Evolutionary conservation across 2,888 invertebrate genomes (phyloP).

Genomic region (Baccha elongata): DNA sequence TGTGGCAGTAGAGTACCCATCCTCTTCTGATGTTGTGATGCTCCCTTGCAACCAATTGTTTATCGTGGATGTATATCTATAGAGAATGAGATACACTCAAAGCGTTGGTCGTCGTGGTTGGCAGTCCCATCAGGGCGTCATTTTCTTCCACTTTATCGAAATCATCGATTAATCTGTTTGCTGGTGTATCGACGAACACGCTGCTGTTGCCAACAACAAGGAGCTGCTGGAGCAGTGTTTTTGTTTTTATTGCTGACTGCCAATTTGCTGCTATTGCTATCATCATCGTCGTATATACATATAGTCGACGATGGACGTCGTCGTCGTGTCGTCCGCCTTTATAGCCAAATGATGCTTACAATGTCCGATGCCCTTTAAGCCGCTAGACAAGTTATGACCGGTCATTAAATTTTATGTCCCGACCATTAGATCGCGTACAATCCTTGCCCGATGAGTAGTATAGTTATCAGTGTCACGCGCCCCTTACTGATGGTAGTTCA

Average conservation of each 20-base stretch:
- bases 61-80: conserved; percentile 3
- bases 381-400: conserved; percentile 72
- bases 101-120: conserved; percentile 13
- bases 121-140: conserved; percentile 34
- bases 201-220: conserved; percentile 61
- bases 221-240: conserved; percentile 35
- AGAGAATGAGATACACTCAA: conserved; percentile 40
- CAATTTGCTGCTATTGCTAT: conserved; percentile 65
- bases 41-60: conserved; percentile 10
- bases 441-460: conserved; percentile 50
- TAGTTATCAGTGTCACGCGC: conserved; percentile 57
- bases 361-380: conserved; percentile 67
- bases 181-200: conserved; percentile 43
- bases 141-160: conserved; percentile 70
- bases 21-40: not conserved
- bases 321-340: conserved; percentile 46
- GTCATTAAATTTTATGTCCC: conserved; percentile 70
- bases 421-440: conserved; percentile 70
- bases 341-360: conserved; percentile 35
- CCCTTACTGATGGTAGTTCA: not conserved
- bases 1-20: conserved; percentile 8
- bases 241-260: conserved; percentile 51
- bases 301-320: not conserved
- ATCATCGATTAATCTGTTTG: conserved; percentile 73
- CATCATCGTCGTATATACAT: conserved; percentile 21